Evolutionary conservation across 2,113 vertebrate species (phyloP).

Genomic region (Panthera uncia): DNA sequence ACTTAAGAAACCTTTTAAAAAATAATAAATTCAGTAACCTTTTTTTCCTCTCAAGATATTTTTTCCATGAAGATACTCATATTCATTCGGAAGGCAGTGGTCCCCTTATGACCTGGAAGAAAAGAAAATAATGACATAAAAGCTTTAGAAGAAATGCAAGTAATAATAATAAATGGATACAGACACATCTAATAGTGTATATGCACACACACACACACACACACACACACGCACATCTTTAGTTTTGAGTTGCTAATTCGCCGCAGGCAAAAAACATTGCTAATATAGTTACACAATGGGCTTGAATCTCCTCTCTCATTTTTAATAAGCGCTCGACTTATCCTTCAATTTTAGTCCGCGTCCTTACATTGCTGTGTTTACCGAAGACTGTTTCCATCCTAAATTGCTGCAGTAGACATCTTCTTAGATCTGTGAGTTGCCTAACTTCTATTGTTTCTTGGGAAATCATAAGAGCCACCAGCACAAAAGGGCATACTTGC

Average conservation of each 20-base stretch:
- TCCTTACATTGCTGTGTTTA: not conserved
- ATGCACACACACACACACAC: not conserved
- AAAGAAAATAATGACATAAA: not conserved
- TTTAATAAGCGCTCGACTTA: not conserved
- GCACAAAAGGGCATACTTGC: not conserved
- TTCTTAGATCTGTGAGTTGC: not conserved
- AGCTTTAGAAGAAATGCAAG: not conserved
- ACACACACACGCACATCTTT: not conserved
- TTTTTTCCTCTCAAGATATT: not conserved
- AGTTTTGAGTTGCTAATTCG: slow-evolving; percentile 4
- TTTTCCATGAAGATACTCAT: not conserved
- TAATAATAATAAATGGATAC: not conserved
- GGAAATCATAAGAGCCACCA: not conserved
- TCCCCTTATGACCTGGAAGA: not conserved
- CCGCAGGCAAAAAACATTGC: not conserved
- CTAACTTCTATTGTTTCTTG: not conserved
- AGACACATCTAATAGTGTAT: not conserved
- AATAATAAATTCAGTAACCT: not conserved
- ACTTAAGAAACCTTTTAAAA: no score
- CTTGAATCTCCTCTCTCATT: not conserved
- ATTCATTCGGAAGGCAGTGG: not conserved
- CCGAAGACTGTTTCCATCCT: not conserved
- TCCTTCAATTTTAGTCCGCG: not conserved
- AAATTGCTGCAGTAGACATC: not conserved
- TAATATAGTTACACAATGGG: not conserved